Base-by-base conservation (phyloP, 2,888 invertebrate genomes). In the Hirtodrosophila histrioides region DNA sequence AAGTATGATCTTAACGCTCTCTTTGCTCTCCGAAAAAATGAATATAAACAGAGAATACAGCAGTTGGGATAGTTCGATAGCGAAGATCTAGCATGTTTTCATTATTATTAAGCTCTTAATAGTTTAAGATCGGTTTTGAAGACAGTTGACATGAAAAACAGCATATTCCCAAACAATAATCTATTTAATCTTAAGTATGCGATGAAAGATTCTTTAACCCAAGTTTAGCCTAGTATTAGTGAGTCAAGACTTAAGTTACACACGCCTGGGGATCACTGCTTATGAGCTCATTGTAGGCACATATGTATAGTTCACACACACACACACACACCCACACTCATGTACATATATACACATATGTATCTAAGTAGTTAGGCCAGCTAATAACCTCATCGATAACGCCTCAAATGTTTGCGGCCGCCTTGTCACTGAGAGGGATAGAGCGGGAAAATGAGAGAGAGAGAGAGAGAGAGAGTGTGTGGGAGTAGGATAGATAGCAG, bases 341-440 rank as follows among this genome's bases (percentile, higher is more conserved):
- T 24, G 43, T 33, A 49, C 10, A 12, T 5, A 17, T 12, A 12
- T 7, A 10, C 11, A 17, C n/a, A 57, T 43, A 31, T 37, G 43
- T 43, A 60, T 63, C 27, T 66, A 54, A 57, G 44, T 62, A 58
- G 75, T 66, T 74, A 43, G 62, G 54, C 29, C 40, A 45, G 75
- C 56, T 78, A 68, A 68, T 73, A 84, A 62, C 51, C 65, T 51
- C 67, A 66, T 56, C 73, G 72, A 83, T 83, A 69, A 64, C 51
- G 60, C 50, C 39, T 49, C 33, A 43, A 69, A 62, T 53, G 63
- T 49, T 54, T 46, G 61, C 33, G 46, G 51, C 44, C 43, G 51
- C 39, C 57, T 44, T 53, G 41, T 10, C 43, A 46, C 23, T 23
- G 12, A 3, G 48, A 12, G 48, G 17, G 35, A 37, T 12, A 29